These are phyloP conservation scores for Takifugu ocellatus DNA, from an alignment of 2,797 vertebrate genomes.

Conservation along the genomic window DNA sequence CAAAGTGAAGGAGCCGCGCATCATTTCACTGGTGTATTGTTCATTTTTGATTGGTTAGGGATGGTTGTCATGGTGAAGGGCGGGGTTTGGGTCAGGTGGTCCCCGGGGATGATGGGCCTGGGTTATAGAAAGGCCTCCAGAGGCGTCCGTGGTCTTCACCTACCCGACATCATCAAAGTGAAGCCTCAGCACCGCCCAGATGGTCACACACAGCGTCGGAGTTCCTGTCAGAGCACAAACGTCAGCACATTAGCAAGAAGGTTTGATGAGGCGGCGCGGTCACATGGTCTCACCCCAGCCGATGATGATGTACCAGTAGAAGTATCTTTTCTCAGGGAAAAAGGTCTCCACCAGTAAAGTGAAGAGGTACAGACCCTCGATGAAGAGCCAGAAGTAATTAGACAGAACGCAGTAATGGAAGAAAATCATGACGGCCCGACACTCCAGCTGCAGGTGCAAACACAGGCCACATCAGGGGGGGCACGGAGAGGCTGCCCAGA, in stretches of 20 bases:
- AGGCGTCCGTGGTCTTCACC: constrained; percentile 7
- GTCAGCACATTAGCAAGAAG: neutral
- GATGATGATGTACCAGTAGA: constrained; percentile 97
- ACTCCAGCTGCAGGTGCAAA: constrained; percentile 80
- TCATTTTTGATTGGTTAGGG: too few species aligned
- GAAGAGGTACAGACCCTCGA: constrained; percentile 95
- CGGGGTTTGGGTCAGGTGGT: too few species aligned
- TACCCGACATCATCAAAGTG: constrained; percentile 90
- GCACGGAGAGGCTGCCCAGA: neutral
- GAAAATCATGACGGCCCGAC: constrained; percentile 93
- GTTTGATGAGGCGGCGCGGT: neutral
- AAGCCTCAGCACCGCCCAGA: constrained; percentile 89
- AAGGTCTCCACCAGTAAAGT: constrained; percentile 94
- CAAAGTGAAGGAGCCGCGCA: too few species aligned
- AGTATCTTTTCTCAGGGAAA: constrained; percentile 93
- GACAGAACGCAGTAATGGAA: constrained; percentile 98
- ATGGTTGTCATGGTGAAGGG: too few species aligned
- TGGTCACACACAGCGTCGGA: constrained; percentile 89
- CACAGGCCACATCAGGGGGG: neutral
- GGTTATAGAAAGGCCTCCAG: neutral
- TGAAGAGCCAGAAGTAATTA: constrained; percentile 99
- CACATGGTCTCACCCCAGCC: constrained; percentile 86
- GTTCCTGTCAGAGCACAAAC: constrained; percentile 74
- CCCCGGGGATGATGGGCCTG: too few species aligned
- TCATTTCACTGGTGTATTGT: too few species aligned